Evolutionary conservation across 2,797 vertebrate species (phyloP), one percentile per base, ranked within the genome.

Genomic region (Novumbra hubbsi): DNA sequence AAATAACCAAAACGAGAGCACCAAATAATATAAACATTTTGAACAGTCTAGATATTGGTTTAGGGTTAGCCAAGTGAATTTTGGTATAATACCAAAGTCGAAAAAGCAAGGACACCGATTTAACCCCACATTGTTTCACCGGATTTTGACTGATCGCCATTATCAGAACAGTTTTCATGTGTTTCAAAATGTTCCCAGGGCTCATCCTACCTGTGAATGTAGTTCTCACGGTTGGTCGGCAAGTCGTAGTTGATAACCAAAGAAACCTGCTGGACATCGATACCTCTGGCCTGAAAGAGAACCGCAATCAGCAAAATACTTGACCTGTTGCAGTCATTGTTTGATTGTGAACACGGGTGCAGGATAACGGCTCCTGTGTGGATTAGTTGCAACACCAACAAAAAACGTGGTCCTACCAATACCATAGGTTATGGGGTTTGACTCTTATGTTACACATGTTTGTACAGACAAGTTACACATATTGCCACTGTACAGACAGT

Each of bases 191-290:
- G 41, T 45, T 45, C 12, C 41, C 41, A 70, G 48, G 27, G 19
- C 19, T 82, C 55, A 21, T 60, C 55, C 84, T 77, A 95, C 96
- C 96, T 94, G 93, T 96, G 95, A 77, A 97, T 97, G 74, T 97
- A 97, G 88, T 97, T 97, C 84, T 98, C 96, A 63, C 96, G 93
- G 84, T 98, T 97, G 80, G 96, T 97, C 19, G 96, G 96, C 84
- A 98, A 92, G 83, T 97, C 95, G 2, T 97, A 98, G 89, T 97
- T 98, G 83, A 97, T 97, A 67, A 97, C 96, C 74, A 97, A 86
- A 5, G 95, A 97, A 55, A 97, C 96, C 83, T 98, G 96, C 78
- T 96, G 96, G 14, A 97, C 96, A 78, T 97, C 95, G 63, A 96
- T 97, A 34, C 96, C 96, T 86, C 96, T 90, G 72, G 96, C 95